Conservation (phyloP, 2,888 invertebrate species). For the Cataglyphis altisquamis region DNA sequence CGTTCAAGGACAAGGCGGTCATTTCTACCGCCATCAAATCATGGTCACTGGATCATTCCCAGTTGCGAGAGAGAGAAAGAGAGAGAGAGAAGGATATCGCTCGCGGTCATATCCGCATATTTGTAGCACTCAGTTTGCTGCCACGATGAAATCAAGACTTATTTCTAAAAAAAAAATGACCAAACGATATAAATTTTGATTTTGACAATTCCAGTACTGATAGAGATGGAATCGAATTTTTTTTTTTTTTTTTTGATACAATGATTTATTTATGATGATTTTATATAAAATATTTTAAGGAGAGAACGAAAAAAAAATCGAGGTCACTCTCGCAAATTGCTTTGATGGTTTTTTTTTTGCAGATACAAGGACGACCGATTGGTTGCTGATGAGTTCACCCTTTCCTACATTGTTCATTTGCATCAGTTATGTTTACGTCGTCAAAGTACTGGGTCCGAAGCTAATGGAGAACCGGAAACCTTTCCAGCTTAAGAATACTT, state of each 20-base stretch:
- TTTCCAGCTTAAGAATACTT: conserved; percentile 91
- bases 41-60: conserved; percentile 4
- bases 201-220: background rate
- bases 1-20: background rate
- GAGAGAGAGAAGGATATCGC: background rate
- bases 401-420: conserved; percentile 97
- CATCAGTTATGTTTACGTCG: conserved; percentile 95
- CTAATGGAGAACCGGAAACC: conserved; percentile 97
- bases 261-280: background rate
- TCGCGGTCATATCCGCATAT: background rate
- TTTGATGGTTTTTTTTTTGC: conserved; percentile 74
- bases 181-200: background rate
- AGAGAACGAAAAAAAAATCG: background rate
- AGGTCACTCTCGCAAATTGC: background rate
- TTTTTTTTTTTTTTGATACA: too few species aligned
- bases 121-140: background rate
- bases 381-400: conserved; percentile 97
- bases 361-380: conserved; percentile 96
- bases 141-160: background rate
- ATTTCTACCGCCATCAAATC: conserved; percentile 29
- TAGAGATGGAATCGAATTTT: background rate
- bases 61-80: too few species aligned
- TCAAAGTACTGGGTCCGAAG: conserved; percentile 95
- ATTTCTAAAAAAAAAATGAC: background rate
- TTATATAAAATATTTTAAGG: background rate